Conservation (phyloP, 2,113 vertebrate genomes). For the Synchiropus splendidus region DNA sequence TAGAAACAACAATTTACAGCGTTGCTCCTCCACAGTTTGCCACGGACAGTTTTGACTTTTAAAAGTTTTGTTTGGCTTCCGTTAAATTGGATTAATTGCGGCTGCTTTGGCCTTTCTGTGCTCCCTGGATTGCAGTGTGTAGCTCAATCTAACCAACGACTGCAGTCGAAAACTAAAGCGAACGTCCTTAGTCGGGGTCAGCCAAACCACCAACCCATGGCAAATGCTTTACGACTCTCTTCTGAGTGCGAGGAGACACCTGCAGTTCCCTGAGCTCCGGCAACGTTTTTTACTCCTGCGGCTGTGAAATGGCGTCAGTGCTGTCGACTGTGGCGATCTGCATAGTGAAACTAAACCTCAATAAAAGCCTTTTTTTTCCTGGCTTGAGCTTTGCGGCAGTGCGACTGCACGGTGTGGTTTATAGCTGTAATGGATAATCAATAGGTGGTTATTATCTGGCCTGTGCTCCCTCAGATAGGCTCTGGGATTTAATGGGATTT, state of each 20-base stretch:
- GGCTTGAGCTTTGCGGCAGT: slow-evolving; percentile 16
- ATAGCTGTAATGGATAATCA: slow-evolving; percentile 65
- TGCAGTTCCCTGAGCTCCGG: slow-evolving; percentile 10
- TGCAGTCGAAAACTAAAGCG: slow-evolving; percentile 6
- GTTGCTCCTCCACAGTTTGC: no score
- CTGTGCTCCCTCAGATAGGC: slow-evolving; percentile 35
- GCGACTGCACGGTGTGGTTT: slow-evolving; percentile 26
- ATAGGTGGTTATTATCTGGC: slow-evolving; percentile 62
- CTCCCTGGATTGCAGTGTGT: background rate
- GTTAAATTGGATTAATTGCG: no score
- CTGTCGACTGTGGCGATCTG: slow-evolving; percentile 9
- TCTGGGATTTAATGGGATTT: slow-evolving; percentile 51
- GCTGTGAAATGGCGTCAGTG: slow-evolving; percentile 7
- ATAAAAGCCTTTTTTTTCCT: no score
- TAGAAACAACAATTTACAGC: no score
- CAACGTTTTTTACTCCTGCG: slow-evolving; percentile 19
- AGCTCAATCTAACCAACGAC: slow-evolving; percentile 8
- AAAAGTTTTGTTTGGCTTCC: no score
- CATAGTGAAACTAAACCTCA: slow-evolving; percentile 2
- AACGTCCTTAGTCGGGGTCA: slow-evolving; percentile 21
- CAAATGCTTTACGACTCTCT: slow-evolving; percentile 25
- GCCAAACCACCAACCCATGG: slow-evolving; percentile 20
- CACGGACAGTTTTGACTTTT: no score
- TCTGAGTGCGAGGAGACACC: slow-evolving; percentile 3
- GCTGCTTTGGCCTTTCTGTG: no score